Evolutionary conservation across 2,888 invertebrate genomes (phyloP).

Genomic region (Chalcis sispes): DNA sequence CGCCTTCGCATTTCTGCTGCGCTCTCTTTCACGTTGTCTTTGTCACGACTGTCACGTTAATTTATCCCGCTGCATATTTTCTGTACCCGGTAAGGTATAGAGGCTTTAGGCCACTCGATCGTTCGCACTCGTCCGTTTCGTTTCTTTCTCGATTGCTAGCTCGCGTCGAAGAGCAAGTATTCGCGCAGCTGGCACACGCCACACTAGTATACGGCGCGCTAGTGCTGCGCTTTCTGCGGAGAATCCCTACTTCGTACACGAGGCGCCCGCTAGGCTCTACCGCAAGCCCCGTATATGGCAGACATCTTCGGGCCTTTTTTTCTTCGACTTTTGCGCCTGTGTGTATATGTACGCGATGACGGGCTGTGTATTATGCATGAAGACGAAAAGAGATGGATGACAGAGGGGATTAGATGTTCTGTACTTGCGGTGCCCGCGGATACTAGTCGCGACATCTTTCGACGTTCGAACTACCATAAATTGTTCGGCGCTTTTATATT

Average conservation of each 20-base stretch:
- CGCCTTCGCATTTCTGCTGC: constrained; percentile 3
- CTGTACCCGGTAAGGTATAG: no score
- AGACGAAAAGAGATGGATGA: no score
- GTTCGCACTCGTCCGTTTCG: no score
- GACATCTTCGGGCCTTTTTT: constrained; percentile 51
- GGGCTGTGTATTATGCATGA: no score
- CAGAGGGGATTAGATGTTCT: not conserved
- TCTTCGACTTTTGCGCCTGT: no score
- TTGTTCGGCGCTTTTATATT: not conserved
- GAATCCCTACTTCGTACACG: not conserved
- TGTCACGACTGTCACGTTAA: not conserved
- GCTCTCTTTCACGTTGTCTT: no score
- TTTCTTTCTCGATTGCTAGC: no score
- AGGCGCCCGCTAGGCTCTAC: not conserved
- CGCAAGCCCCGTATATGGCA: constrained; percentile 54
- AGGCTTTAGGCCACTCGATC: no score
- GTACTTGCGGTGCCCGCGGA: not conserved
- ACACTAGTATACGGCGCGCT: not conserved
- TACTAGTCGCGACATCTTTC: constrained; percentile 51
- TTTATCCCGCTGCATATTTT: not conserved
- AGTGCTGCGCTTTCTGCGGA: not conserved
- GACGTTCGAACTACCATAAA: not conserved
- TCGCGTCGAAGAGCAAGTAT: not conserved
- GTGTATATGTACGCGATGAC: no score
- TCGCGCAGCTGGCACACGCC: constrained; percentile 39